Conservation (phyloP, 2,797 vertebrate genomes). For the Clarias laeviceps region DNA sequence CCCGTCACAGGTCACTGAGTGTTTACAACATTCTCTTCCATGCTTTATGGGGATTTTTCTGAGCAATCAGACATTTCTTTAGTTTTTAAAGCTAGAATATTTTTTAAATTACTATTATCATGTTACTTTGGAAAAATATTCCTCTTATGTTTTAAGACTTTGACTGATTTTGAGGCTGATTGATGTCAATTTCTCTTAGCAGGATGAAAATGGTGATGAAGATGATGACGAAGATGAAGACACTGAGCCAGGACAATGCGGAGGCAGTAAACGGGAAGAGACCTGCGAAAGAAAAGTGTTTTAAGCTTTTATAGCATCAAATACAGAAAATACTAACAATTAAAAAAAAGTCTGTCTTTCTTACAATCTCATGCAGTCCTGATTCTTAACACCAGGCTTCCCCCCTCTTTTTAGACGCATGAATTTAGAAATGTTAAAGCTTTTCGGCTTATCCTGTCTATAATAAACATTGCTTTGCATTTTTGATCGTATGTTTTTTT, state of each 20-base stretch:
- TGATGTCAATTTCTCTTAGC: not conserved
- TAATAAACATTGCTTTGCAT: constrained; percentile 10
- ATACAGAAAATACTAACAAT: not conserved
- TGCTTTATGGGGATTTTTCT: not conserved
- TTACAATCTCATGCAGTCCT: not conserved
- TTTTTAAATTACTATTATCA: not conserved
- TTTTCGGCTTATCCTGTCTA: not conserved
- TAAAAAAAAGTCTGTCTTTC: no score
- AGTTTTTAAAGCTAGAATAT: not conserved
- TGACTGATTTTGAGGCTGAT: not conserved
- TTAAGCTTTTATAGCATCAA: not conserved
- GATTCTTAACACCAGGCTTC: not conserved
- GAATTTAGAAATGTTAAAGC: not conserved
- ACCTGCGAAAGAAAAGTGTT: not conserved
- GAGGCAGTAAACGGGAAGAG: not conserved
- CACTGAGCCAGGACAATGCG: not conserved
- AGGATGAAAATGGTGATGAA: not conserved
- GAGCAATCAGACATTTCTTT: not conserved
- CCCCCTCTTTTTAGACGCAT: not conserved
- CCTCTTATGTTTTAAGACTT: not conserved
- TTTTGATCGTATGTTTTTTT: not conserved
- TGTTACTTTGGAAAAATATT: not conserved
- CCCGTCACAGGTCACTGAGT: not conserved
- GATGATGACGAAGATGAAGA: not conserved
- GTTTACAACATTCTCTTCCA: not conserved